phyloP scores from a whole-genome alignment of 2,113 vertebrate genomes.

The Triplophysa siluroides region DNA sequence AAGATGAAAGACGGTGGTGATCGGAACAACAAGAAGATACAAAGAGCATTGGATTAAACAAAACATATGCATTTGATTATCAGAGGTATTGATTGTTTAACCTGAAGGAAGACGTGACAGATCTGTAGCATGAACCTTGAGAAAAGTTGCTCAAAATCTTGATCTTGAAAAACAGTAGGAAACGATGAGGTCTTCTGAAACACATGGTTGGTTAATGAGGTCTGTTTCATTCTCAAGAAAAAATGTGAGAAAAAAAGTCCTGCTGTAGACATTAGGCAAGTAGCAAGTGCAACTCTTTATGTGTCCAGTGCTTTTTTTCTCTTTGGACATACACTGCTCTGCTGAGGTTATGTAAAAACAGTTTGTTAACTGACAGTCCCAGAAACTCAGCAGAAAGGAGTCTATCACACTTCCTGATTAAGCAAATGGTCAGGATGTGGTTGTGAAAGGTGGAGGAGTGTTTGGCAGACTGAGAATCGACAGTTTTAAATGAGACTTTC shows the following conservation, averaged over 20 bases:
- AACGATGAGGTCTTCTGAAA: no score
- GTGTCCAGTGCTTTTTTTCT: no score
- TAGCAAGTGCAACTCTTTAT: no score
- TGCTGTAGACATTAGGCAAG: no score
- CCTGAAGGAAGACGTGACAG: background rate
- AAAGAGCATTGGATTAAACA: background rate
- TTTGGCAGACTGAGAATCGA: background rate
- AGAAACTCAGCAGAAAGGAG: background rate
- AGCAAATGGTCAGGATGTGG: constrained; percentile 33
- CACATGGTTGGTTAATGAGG: no score
- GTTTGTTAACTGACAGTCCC: background rate
- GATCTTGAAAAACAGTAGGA: no score
- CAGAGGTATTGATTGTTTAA: background rate
- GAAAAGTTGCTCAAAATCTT: no score
- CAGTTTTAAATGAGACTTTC: background rate
- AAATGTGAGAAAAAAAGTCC: no score
- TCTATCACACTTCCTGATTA: constrained; percentile 31
- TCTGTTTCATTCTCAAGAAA: no score
- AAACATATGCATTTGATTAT: background rate
- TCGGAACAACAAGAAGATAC: background rate
- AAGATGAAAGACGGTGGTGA: background rate
- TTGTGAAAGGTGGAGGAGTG: constrained; percentile 7
- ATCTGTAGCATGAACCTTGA: background rate
- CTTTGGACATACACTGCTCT: background rate
- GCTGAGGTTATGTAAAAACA: constrained; percentile 1